Evolutionary conservation across 1,140 invertebrate genomes (phyloP).

Genomic region (Campoletis sonorensis): DNA sequence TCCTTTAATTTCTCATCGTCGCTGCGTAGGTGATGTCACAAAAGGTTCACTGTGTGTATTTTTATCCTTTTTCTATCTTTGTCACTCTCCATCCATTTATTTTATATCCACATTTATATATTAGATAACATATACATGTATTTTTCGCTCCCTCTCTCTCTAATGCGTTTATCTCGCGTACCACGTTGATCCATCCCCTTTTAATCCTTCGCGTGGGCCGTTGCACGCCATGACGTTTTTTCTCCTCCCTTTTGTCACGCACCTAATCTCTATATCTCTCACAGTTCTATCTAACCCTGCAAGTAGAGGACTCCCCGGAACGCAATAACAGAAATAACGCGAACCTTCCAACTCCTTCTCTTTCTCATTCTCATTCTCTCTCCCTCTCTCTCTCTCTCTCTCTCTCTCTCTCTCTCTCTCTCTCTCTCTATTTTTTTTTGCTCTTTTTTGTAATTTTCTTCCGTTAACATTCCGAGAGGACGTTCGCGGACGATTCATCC

Average conservation of each 20-base stretch:
- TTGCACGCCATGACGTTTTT: neutral
- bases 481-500: neutral
- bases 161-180: conserved; percentile 16
- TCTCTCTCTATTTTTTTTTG: neutral
- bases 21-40: neutral
- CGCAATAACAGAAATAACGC: conserved; percentile 39
- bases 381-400: neutral
- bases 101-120: conserved; percentile 8
- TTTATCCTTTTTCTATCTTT: neutral
- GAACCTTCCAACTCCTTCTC: neutral
- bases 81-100: neutral
- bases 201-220: conserved; percentile 18
- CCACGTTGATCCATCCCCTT: conserved; percentile 13
- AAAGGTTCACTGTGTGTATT: neutral
- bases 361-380: neutral
- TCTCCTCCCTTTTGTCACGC: conserved; percentile 7
- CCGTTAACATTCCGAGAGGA: neutral
- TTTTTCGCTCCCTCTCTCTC: neutral
- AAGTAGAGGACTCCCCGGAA: neutral
- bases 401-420: neutral
- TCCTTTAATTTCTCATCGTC: too few relatives aligned
- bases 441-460: conserved; percentile 15
- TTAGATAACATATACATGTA: neutral
- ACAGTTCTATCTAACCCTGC: neutral
- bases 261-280: conserved; percentile 7